A percentile compares a stretch with the other conserved stretches of the same genome.
Conservation (phyloP, 2,113 vertebrate genomes). For the Oryzias javanicus region DNA sequence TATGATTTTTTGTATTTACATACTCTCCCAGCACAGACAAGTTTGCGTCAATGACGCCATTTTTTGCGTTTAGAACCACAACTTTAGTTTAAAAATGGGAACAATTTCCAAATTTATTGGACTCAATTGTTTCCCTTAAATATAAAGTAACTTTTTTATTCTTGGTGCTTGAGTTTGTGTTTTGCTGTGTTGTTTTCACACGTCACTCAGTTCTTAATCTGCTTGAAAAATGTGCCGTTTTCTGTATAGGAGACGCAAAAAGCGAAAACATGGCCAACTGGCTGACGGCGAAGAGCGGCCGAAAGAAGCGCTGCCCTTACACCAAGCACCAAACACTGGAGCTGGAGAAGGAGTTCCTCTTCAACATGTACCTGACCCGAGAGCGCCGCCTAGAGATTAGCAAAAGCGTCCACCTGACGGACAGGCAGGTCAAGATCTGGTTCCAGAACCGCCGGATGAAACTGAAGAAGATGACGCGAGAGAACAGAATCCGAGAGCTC, state of each 20-base stretch:
- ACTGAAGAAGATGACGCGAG: conserved; percentile 99
- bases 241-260: conserved; percentile 87
- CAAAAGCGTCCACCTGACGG: conserved; percentile 96
- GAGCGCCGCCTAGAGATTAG: conserved; percentile 99
- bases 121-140: too few relatives aligned
- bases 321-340: conserved; percentile 98
- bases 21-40: too few relatives aligned
- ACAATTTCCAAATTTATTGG: too few relatives aligned
- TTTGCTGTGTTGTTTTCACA: not conserved
- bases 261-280: conserved; percentile 91
- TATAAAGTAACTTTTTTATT: too few relatives aligned
- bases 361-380: conserved; percentile 99
- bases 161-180: too few relatives aligned
- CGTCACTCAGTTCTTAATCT: conserved; percentile 3
- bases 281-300: conserved; percentile 96
- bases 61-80: too few relatives aligned
- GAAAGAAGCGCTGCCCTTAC: conserved; percentile 99
- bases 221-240: conserved; percentile 43
- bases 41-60: too few relatives aligned
- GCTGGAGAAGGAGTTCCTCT: conserved; percentile 99
- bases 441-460: conserved; percentile 99
- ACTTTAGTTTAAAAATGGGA: too few relatives aligned
- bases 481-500: conserved; percentile 96
- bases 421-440: conserved; percentile 99
- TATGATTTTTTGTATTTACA: not conserved